A percentile compares a stretch with the other conserved stretches of the same genome.
Conservation (phyloP, 1,140 invertebrate species). For the Drosophila albomicans region DNA sequence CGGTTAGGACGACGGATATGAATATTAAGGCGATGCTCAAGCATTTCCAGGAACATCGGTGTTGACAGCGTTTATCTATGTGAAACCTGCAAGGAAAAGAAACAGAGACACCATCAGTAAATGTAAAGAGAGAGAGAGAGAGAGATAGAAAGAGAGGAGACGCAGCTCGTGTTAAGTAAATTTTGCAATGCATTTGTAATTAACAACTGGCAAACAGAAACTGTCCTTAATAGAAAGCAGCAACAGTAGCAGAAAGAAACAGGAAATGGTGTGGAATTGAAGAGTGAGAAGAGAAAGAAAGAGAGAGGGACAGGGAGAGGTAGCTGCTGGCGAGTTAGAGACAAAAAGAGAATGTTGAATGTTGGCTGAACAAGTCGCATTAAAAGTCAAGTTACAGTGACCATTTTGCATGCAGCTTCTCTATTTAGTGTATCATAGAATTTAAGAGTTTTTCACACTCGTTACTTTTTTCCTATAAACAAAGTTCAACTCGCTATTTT, state of each 20-base stretch:
- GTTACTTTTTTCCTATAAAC: no score
- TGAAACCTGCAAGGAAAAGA: slow-evolving; percentile 88
- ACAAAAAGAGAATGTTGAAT: not conserved
- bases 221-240: not conserved
- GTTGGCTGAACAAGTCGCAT: not conserved
- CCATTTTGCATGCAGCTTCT: not conserved
- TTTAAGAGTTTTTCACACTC: no score
- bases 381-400: not conserved
- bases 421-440: no score
- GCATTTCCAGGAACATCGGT: slow-evolving; percentile 97
- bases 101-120: slow-evolving; percentile 10
- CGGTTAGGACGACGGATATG: slow-evolving; percentile 93
- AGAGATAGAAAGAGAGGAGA: not conserved
- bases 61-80: slow-evolving; percentile 96
- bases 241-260: not conserved
- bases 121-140: not conserved
- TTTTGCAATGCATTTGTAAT: slow-evolving; percentile 76
- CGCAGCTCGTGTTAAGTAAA: slow-evolving; percentile 41
- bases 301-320: not conserved
- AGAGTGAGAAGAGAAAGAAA: not conserved
- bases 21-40: slow-evolving; percentile 96
- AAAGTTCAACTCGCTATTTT: no score
- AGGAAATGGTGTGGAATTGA: not conserved
- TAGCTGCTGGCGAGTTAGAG: not conserved
- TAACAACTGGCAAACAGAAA: slow-evolving; percentile 60